Evolutionary conservation across 2,888 invertebrate species (phyloP).

Genomic region (Lapara coniferarum): DNA sequence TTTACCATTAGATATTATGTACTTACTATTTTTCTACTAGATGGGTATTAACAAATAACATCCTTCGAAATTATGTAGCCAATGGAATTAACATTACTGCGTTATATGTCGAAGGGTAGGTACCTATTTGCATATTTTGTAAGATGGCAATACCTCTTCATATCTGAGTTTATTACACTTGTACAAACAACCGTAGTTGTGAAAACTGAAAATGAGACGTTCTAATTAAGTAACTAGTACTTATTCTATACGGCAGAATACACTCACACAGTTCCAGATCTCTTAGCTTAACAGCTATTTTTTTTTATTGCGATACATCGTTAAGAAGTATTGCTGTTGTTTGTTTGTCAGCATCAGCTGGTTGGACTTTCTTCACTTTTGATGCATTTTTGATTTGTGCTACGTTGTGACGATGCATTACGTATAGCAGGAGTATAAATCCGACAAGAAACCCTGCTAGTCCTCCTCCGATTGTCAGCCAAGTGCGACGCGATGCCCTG

Average conservation of each 20-base stretch:
- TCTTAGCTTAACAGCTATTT: constrained; percentile 30
- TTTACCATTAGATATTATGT: no score
- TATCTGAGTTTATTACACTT: no score
- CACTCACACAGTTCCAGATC: background rate
- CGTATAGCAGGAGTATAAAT: constrained; percentile 74
- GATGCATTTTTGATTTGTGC: constrained; percentile 66
- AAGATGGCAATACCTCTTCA: no score
- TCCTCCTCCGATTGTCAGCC: constrained; percentile 75
- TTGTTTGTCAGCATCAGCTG: constrained; percentile 54
- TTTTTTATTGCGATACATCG: constrained; percentile 39
- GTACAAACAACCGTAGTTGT: no score
- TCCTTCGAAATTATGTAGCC: no score
- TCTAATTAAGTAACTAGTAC: no score
- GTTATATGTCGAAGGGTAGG: no score
- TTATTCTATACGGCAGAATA: background rate
- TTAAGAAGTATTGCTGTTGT: constrained; percentile 63
- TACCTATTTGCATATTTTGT: no score
- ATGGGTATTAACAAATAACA: no score
- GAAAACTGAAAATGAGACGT: no score
- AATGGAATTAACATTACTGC: no score
- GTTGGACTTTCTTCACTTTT: constrained; percentile 53
- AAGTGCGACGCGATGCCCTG: constrained; percentile 65
- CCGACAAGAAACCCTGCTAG: constrained; percentile 74
- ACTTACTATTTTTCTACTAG: no score
- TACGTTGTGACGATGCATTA: constrained; percentile 78